A percentile compares a stretch with the other conserved stretches of the same genome.
phyloP scores from a whole-genome alignment of 2,797 vertebrate genomes.

The Bothrops alternatus region DNA sequence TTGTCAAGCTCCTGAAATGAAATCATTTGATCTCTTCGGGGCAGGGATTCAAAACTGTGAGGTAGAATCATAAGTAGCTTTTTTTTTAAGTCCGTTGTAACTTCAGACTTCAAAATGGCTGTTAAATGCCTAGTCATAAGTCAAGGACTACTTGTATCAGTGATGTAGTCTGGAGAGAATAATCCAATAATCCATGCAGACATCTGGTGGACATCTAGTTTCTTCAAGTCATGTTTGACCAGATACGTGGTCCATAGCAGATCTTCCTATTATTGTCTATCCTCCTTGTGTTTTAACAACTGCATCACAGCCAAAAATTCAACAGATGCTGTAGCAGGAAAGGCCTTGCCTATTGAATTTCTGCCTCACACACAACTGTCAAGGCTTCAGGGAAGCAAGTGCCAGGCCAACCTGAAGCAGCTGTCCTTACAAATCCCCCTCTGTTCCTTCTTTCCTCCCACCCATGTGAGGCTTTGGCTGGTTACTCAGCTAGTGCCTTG shows the following conservation, averaged over 20 bases:
- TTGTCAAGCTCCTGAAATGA: neutral
- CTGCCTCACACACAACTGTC: neutral
- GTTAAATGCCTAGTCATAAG: neutral
- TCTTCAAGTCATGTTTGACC: neutral
- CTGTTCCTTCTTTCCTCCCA: conserved; percentile 16
- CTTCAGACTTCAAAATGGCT: neutral
- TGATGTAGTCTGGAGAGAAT: neutral
- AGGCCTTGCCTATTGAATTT: neutral
- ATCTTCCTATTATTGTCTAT: neutral
- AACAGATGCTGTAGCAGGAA: neutral
- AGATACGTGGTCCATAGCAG: neutral
- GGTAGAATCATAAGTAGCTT: neutral
- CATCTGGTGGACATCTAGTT: neutral
- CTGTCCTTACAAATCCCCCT: neutral
- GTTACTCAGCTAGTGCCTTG: conserved; percentile 12
- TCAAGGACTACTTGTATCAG: neutral
- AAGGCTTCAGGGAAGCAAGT: neutral
- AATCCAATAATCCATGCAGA: neutral
- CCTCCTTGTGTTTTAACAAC: neutral
- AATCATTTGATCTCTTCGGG: neutral
- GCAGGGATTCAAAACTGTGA: neutral
- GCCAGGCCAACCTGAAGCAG: neutral
- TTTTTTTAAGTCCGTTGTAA: neutral
- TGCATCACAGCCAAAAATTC: neutral
- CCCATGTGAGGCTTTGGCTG: conserved; percentile 30